Evolutionary conservation across 2,888 invertebrate species (phyloP).

Genomic region (Caenorhabditis wallacei): DNA sequence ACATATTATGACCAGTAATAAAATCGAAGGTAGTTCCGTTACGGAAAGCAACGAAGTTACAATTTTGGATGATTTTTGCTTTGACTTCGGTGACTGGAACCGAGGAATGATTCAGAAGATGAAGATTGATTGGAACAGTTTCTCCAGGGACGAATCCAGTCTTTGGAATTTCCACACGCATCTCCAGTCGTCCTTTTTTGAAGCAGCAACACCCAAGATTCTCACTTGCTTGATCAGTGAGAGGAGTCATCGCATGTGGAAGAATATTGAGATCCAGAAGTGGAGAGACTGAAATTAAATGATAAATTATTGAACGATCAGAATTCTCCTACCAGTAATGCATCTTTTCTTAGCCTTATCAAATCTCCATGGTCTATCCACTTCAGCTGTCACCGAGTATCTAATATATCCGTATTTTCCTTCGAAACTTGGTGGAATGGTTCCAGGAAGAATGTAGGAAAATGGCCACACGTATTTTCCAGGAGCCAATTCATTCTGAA

Average conservation of each 20-base stretch:
- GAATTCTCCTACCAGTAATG: slow-evolving; percentile 71
- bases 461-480: slow-evolving; percentile 51
- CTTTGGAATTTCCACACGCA: slow-evolving; percentile 65
- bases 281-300: slow-evolving; percentile 50
- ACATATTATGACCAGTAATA: slow-evolving; percentile 11
- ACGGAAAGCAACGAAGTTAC: slow-evolving; percentile 61
- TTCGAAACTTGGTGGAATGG: slow-evolving; percentile 59
- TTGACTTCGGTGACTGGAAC: slow-evolving; percentile 64
- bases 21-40: slow-evolving; percentile 25
- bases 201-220: slow-evolving; percentile 71
- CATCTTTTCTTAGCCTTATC: slow-evolving; percentile 56
- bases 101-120: slow-evolving; percentile 64
- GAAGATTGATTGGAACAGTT: slow-evolving; percentile 60
- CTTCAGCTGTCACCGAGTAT: slow-evolving; percentile 53
- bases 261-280: slow-evolving; percentile 66
- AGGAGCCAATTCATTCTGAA: slow-evolving; percentile 56
- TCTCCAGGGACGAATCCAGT: slow-evolving; percentile 74
- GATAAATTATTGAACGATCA: too few relatives aligned
- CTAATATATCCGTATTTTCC: slow-evolving; percentile 48
- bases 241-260: slow-evolving; percentile 56
- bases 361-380: slow-evolving; percentile 61
- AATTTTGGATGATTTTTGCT: slow-evolving; percentile 63
- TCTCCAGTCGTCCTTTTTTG: slow-evolving; percentile 69
- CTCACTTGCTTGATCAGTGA: slow-evolving; percentile 55
- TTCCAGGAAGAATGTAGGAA: slow-evolving; percentile 25